phyloP scores from a whole-genome alignment of 2,888 invertebrate genomes.

The Sesia bembeciformis region DNA sequence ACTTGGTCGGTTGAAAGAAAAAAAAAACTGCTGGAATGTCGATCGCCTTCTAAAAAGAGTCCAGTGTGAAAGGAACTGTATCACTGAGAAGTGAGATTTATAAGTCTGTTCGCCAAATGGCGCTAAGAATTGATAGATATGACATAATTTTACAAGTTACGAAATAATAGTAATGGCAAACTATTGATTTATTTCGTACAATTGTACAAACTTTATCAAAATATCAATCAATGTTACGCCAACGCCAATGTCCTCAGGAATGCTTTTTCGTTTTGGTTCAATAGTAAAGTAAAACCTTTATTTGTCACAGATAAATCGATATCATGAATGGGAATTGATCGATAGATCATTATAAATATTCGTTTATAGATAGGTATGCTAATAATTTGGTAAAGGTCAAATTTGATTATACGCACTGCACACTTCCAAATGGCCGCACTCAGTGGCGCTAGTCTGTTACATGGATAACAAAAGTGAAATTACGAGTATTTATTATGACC shows the following conservation, averaged over 20 bases:
- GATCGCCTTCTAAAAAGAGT: conserved; percentile 45
- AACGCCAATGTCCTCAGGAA: neutral
- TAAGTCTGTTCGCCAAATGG: neutral
- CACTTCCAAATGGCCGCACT: too few relatives aligned
- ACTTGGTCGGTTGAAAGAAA: conserved; percentile 19
- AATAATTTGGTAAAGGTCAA: too few relatives aligned
- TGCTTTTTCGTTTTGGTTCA: too few relatives aligned
- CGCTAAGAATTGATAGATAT: neutral
- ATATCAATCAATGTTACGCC: neutral
- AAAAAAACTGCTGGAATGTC: conserved; percentile 39
- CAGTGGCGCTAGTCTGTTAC: too few relatives aligned
- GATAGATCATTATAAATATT: too few relatives aligned
- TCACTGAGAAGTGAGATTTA: neutral
- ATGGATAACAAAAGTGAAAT: too few relatives aligned
- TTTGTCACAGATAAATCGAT: too few relatives aligned
- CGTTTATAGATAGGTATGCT: too few relatives aligned
- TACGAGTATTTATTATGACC: too few relatives aligned
- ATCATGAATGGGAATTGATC: too few relatives aligned
- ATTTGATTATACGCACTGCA: too few relatives aligned
- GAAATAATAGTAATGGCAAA: neutral
- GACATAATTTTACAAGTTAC: neutral
- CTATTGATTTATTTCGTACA: neutral
- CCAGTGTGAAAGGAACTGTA: conserved; percentile 36
- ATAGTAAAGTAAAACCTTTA: too few relatives aligned
- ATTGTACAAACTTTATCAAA: neutral